These are phyloP conservation scores for Manis crassicaudata DNA, from an alignment of 2,797 vertebrate species.

Conservation along the genomic window DNA sequence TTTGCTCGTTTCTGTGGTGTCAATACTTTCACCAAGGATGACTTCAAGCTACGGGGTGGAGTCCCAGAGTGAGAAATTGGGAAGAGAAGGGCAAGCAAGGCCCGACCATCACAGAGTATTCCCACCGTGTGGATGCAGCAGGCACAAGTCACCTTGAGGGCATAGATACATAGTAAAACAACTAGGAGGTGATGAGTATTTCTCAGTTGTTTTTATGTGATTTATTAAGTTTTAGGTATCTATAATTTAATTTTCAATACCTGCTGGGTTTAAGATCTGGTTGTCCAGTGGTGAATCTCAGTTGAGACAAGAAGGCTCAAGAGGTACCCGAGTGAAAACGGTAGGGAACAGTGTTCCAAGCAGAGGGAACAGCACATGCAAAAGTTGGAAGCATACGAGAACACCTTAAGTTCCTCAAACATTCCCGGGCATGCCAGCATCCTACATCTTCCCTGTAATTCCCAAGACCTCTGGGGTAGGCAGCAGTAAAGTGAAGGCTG, in stretches of 20 bases:
- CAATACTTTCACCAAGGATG: not conserved
- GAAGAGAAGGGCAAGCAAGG: not conserved
- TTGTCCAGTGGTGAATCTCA: not conserved
- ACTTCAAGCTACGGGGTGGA: not conserved
- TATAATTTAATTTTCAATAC: not conserved
- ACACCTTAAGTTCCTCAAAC: not conserved
- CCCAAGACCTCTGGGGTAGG: not conserved
- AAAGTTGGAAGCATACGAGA: not conserved
- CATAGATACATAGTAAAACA: accelerated
- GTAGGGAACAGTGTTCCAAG: not conserved
- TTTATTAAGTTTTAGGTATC: not conserved
- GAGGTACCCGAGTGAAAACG: not conserved
- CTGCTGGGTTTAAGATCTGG: not conserved
- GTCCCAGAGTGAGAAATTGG: not conserved
- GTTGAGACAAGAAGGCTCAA: not conserved
- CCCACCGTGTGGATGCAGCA: not conserved
- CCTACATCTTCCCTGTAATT: not conserved
- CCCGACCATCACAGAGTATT: not conserved
- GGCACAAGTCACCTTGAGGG: not conserved
- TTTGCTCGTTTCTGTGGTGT: not conserved
- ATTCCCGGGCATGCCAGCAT: not conserved
- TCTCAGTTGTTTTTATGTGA: not conserved
- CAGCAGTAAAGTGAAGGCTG: not conserved
- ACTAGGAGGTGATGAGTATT: not conserved
- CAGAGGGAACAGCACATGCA: not conserved